Base-by-base conservation (phyloP, 2,888 invertebrate species). In the Coenonympha arcania region DNA sequence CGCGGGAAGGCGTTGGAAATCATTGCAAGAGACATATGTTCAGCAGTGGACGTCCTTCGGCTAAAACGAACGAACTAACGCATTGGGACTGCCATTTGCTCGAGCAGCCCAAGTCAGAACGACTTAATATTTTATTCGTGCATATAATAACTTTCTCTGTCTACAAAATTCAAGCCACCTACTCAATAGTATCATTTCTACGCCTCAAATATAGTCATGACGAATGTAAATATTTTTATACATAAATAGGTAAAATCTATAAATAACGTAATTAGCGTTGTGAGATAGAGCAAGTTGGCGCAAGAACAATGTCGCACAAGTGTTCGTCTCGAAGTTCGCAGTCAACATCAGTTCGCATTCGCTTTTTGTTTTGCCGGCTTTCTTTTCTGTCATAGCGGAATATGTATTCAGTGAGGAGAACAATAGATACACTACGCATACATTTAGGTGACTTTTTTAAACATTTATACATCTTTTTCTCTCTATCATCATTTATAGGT, bases 271-370 rank as follows among this genome's bases (percentile, higher is more conserved):
- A 55, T 52, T 52, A 52, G 48, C 47, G 30, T 31, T 30, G 45
- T 22, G 45, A 48, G 20, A 24, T 44, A 49, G 39, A 33, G 48
- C 41, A 55, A 56, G 34, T 60, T 60, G 59, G 59, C 59, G 44
- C 59, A 49, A 42, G 43, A 54, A 60, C 56, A 50, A 60, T 54
- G 46, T 53, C 48, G 36, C 37, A 43, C 55, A 39, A 42, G 48
- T 41, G 51, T 50, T 54, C 49, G 39, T 43, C 47, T 41, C 39
- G 34, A 9, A 22, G 31, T 8, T 16, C 31, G 2, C 16, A 39
- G 15, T 15, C 22, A 22, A n/a, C n/a, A n/a, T n/a, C n/a, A n/a
- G n/a, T 24, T 24, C 11, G 11, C n/a, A n/a, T n/a, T n/a, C n/a
- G 34, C 33, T 34, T 30, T 44, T 44, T 24, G 34, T 44, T 44